phyloP scores from a whole-genome alignment of 2,113 vertebrate species.

The Trinectes maculatus region DNA sequence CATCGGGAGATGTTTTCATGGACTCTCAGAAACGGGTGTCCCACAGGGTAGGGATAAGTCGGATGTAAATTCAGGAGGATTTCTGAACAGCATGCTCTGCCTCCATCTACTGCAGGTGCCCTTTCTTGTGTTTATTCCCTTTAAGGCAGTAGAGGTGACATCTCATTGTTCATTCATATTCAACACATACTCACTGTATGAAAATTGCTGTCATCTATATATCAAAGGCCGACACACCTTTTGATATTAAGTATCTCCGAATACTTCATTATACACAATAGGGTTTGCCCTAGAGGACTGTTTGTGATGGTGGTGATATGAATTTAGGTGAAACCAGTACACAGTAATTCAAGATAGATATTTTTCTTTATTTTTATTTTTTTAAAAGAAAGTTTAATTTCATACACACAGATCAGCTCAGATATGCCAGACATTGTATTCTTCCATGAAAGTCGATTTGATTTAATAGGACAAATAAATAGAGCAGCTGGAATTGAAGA shows the following conservation, averaged over 20 bases:
- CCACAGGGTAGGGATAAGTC: conserved; percentile 11
- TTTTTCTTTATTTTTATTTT: neutral
- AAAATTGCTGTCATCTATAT: conserved; percentile 55
- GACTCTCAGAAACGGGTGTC: conserved; percentile 2
- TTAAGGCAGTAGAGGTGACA: conserved; percentile 55
- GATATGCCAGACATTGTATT: conserved; percentile 18
- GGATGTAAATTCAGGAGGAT: conserved; percentile 25
- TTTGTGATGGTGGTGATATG: conserved; percentile 33
- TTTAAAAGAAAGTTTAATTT: neutral
- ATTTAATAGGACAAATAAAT: conserved; percentile 47
- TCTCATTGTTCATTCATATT: conserved; percentile 64
- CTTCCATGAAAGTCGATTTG: conserved; percentile 43
- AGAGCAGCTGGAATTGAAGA: conserved; percentile 30
- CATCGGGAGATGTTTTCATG: conserved; percentile 20
- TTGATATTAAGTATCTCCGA: conserved; percentile 56
- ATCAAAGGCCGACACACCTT: conserved; percentile 56
- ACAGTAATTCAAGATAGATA: neutral
- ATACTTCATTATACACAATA: conserved; percentile 11
- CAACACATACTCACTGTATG: conserved; percentile 50
- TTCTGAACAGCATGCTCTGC: conserved; percentile 38
- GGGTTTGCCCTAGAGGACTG: conserved; percentile 13
- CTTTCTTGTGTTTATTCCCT: conserved; percentile 46
- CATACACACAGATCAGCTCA: too few relatives aligned
- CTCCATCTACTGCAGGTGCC: conserved; percentile 41
- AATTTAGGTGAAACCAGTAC: conserved; percentile 29